Base-by-base conservation (phyloP, 2,113 vertebrate genomes). In the Ornithorhynchus anatinus region DNA sequence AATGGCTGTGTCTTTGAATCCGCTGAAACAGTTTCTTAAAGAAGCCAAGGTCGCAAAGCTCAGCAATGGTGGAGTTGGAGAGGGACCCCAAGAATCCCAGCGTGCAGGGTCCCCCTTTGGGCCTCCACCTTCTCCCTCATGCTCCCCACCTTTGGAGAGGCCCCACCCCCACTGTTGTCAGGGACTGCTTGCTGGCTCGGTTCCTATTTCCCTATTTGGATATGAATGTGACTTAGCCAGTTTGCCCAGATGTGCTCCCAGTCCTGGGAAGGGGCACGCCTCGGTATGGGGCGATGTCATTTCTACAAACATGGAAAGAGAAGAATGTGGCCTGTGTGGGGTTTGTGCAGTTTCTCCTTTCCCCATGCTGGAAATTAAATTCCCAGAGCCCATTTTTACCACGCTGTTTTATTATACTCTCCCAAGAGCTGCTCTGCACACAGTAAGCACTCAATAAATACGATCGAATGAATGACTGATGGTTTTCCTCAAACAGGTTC, bases 221-320 rank as follows among this genome's bases (percentile, higher is more conserved):
- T 44, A 65, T 82, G 77, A 84, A 86, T 82, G 84, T 84, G 79
- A 84, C 77, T 86, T 40, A 82, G 79, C 79, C 77, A 79, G 84
- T 88, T 88, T 73, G 66, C 59, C 86, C 32, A 69, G 74, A 79
- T 75, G 74, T 64, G 61, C 82, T 76, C 66, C 72, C 66, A 64
- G 71, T 53, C 68, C 58, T 50, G 56, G 69, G 72, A 76, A 75
- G 47, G 61, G 74, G 72, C 74, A 79, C 71, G 15, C 84, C 79
- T 74, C 45, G 63, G 59, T 72, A 64, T 20, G 42, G 25, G 84
- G 31, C 70, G 79, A 84, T 84, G 79, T 56, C 75, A 78, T 84
- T 57, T 0, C 6, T 33, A 43, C 52, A 13, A 38, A 40, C 29
- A 35, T 37, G 54, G 57, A 59, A 51, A 69, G 70, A 59, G 47